Conservation (phyloP, 1,140 invertebrate genomes). For the Pectinophora gossypiella region DNA sequence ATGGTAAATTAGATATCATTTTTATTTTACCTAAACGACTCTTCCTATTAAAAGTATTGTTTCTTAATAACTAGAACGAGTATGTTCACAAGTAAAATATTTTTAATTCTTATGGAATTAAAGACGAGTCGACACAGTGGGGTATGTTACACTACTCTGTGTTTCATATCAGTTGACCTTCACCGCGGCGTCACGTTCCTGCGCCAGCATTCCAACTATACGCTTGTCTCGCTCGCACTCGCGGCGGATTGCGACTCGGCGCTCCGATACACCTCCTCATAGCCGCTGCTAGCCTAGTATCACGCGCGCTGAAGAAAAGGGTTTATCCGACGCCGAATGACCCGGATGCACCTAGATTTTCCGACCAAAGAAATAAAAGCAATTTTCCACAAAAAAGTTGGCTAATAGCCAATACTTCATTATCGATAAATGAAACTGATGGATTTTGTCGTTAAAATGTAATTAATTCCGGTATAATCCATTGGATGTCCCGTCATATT, state of each 20-base stretch:
- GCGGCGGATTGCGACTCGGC: slow-evolving; percentile 18
- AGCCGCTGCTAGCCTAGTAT: slow-evolving; percentile 62
- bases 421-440: neutral
- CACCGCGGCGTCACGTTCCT: slow-evolving; percentile 45
- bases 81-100: no score
- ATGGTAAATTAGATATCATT: no score
- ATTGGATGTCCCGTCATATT: neutral
- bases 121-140: no score
- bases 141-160: slow-evolving; percentile 35
- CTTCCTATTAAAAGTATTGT: no score
- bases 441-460: neutral
- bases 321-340: slow-evolving; percentile 70
- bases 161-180: slow-evolving; percentile 63
- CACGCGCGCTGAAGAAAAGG: slow-evolving; percentile 74
- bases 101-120: no score
- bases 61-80: no score
- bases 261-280: slow-evolving; percentile 45
- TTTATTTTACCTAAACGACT: no score
- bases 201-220: slow-evolving; percentile 56
- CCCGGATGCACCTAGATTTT: slow-evolving; percentile 60
- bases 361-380: slow-evolving; percentile 36
- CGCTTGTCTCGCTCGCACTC: slow-evolving; percentile 47
- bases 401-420: slow-evolving; percentile 10
- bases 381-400: slow-evolving; percentile 49
- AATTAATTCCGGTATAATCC: neutral